A percentile compares a stretch with the other conserved stretches of the same genome.
These are phyloP conservation scores for Volucella bombylans DNA, from an alignment of 2,888 invertebrate genomes.

Conservation along the genomic window DNA sequence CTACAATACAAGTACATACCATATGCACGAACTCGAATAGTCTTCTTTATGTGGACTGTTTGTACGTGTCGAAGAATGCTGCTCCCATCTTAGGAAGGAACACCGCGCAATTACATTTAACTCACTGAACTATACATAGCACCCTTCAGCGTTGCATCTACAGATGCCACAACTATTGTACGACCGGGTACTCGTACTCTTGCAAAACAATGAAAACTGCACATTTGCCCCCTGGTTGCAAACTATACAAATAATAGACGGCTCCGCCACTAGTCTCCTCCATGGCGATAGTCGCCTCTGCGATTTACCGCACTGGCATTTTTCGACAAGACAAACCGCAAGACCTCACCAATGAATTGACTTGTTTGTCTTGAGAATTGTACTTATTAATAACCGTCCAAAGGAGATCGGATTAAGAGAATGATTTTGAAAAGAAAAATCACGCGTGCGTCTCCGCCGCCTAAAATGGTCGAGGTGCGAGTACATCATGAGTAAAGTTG, in stretches of 20 bases:
- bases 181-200: not conserved
- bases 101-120: constrained; percentile 43
- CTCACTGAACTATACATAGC: constrained; percentile 45
- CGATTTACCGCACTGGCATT: not conserved
- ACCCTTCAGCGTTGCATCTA: constrained; percentile 26
- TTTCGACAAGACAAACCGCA: not conserved
- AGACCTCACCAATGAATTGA: constrained; percentile 33
- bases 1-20: not conserved
- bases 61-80: not conserved
- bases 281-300: not conserved
- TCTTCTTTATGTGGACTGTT: too few species aligned
- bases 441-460: constrained; percentile 7
- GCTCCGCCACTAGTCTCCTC: constrained; percentile 13
- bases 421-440: constrained; percentile 45
- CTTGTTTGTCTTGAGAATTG: constrained; percentile 49
- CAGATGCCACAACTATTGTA: not conserved
- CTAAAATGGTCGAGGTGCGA: not conserved
- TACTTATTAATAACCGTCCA: constrained; percentile 46
- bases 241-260: constrained; percentile 5
- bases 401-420: constrained; percentile 45
- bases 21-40: not conserved
- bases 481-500: constrained; percentile 1
- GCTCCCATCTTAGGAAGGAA: constrained; percentile 32
- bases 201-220: constrained; percentile 45
- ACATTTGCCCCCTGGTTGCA: not conserved